Conservation (phyloP, 2,113 vertebrate species). For the Felis chaus region DNA sequence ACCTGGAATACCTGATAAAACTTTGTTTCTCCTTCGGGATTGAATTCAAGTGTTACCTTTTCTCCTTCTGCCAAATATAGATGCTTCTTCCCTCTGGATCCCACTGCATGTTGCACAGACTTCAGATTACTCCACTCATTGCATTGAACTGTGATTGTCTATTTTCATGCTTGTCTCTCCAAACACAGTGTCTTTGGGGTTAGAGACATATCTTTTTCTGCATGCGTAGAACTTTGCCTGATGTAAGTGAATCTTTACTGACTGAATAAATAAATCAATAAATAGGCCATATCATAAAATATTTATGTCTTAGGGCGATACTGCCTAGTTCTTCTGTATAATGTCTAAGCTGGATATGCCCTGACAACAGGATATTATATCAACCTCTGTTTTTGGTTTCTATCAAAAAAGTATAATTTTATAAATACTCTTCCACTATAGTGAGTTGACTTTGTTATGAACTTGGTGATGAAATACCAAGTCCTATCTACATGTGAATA, state of each 20-base stretch:
- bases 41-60: neutral
- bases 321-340: neutral
- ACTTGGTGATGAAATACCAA: neutral
- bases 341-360: neutral
- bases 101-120: neutral
- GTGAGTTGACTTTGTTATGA: neutral
- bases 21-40: neutral
- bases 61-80: neutral
- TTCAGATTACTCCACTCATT: neutral
- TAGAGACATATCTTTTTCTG: neutral
- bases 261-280: neutral
- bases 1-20: slow-evolving; percentile 1
- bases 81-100: neutral
- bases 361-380: neutral
- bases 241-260: slow-evolving; percentile 17
- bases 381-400: neutral
- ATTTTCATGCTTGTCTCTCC: neutral
- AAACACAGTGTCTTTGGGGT: neutral
- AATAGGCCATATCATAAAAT: neutral
- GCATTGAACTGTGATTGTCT: neutral
- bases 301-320: neutral
- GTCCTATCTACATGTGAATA: neutral
- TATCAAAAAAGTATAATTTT: neutral
- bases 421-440: neutral
- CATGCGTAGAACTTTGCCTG: neutral